Evolutionary conservation across 2,888 invertebrate species (phyloP), one percentile per base, ranked within the genome.

Genomic region (Palloptera scutellata): DNA sequence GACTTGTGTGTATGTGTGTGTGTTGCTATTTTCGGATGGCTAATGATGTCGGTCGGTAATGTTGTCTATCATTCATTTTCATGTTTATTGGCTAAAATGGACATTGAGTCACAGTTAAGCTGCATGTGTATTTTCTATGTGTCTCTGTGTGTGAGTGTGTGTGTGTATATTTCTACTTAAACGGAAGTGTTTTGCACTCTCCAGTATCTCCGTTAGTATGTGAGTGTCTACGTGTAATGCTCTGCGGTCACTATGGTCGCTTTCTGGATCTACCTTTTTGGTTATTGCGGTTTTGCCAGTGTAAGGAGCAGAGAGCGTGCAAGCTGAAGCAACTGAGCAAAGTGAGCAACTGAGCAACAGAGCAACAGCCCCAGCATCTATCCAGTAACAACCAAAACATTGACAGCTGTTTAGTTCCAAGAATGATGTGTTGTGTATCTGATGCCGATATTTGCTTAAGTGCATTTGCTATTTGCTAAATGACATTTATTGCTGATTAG

Each of bases 391-490:
- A 30, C 30, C 65, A 54, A 59, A 54, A 59, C 64, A 54, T 61
- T 66, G 66, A 61, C 66, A 57, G 55, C 13, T 61, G 66, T 52
- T 48, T 51, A 61, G 54, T 66, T 66, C 3, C 42, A 15, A 42
- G 19, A 15, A n/a, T 43, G 17, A 30, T 41, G 13, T 20, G 61
- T 41, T n/a, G n/a, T 42, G 20, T 10, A 30, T 17, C 9, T 19
- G n/a, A 30, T n/a, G 43, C 19, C 15, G 12, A 8, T 79, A 78
- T 78, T 78, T 77, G 78, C 78, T 78, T 79, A 78, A 79, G 79
- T 79, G 79, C 79, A 78, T 77, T 78, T 78, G 77, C 78, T 78
- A 78, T 79, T 79, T 79, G 77, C 79, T 78, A 78, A 78, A 78
- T 78, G 78, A 78, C 79, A 77, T 76, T 78, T 78, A 77, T 78